Percentiles rank a stretch among this genome's conserved stretches.
These are phyloP conservation scores for Gopherus flavomarginatus DNA, from an alignment of 2,113 vertebrate species.

Conservation along the genomic window DNA sequence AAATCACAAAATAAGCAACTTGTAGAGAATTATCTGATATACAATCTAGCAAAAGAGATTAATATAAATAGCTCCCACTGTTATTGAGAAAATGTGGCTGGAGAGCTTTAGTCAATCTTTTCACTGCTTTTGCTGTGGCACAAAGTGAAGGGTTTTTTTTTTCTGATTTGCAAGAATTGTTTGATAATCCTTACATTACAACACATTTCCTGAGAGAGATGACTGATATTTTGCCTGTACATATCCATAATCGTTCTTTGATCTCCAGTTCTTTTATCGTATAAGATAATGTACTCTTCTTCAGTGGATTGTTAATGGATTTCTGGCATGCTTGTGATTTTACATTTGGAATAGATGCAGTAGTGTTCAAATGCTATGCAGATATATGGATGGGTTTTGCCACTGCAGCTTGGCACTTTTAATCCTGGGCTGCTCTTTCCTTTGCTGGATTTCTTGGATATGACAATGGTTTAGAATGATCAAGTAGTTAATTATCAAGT, in stretches of 20 bases:
- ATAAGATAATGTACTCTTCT: conserved; percentile 61
- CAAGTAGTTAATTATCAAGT: neutral
- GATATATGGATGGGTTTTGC: neutral
- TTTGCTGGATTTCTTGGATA: neutral
- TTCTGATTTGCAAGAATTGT: neutral
- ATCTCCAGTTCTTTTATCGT: conserved; percentile 41
- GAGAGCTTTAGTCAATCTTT: conserved; percentile 9
- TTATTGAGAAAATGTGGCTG: conserved; percentile 44
- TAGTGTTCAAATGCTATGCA: conserved; percentile 1
- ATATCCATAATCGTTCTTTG: conserved; percentile 51
- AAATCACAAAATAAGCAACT: neutral
- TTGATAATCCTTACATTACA: conserved; percentile 30
- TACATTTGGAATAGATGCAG: conserved; percentile 4
- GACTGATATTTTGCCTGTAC: conserved; percentile 51
- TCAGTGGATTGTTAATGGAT: conserved; percentile 62
- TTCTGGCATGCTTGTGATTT: conserved; percentile 51
- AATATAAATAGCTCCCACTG: conserved; percentile 36
- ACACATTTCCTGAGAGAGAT: conserved; percentile 19
- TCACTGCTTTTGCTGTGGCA: conserved; percentile 48
- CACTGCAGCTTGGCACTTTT: conserved; percentile 1
- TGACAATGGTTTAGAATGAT: neutral
- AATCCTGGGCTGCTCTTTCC: neutral
- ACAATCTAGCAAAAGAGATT: conserved; percentile 53
- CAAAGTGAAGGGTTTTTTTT: conserved; percentile 41
- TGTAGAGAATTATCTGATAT: neutral